Conservation (phyloP, 2,113 vertebrate species). For the Phyllostomus hastatus region DNA sequence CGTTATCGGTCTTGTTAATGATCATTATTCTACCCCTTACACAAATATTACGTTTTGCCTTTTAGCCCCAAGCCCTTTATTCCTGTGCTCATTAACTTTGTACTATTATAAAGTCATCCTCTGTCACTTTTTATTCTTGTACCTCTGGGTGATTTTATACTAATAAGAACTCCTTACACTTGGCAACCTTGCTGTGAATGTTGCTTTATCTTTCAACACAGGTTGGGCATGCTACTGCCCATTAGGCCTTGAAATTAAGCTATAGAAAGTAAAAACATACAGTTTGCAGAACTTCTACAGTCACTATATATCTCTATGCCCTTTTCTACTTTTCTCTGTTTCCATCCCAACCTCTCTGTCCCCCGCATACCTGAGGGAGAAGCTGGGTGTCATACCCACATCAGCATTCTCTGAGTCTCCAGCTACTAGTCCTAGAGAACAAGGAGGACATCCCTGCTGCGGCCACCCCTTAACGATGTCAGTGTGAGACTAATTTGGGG, state of each 20-base stretch:
- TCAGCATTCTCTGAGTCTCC: not conserved
- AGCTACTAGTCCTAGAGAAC: not conserved
- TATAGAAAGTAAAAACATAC: not conserved
- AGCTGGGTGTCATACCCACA: not conserved
- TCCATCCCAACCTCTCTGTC: not conserved
- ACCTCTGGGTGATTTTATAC: constrained; percentile 25
- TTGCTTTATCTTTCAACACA: not conserved
- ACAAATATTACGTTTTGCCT: constrained; percentile 64
- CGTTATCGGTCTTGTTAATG: constrained; percentile 53
- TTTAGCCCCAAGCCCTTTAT: constrained; percentile 43
- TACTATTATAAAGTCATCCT: constrained; percentile 37
- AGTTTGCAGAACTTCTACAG: not conserved
- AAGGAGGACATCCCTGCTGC: not conserved
- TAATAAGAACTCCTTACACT: constrained; percentile 24
- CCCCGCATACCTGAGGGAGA: not conserved
- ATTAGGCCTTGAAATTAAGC: constrained; percentile 19
- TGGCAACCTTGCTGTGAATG: not conserved
- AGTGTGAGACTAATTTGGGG: not conserved
- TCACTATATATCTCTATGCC: not conserved
- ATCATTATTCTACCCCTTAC: constrained; percentile 33
- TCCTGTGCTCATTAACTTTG: constrained; percentile 51
- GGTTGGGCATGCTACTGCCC: not conserved
- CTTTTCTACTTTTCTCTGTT: not conserved
- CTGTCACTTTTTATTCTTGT: constrained; percentile 43
- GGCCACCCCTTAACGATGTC: not conserved